These are phyloP conservation scores for Nothocercus julius DNA, from an alignment of 2,113 vertebrate genomes.

Conservation along the genomic window DNA sequence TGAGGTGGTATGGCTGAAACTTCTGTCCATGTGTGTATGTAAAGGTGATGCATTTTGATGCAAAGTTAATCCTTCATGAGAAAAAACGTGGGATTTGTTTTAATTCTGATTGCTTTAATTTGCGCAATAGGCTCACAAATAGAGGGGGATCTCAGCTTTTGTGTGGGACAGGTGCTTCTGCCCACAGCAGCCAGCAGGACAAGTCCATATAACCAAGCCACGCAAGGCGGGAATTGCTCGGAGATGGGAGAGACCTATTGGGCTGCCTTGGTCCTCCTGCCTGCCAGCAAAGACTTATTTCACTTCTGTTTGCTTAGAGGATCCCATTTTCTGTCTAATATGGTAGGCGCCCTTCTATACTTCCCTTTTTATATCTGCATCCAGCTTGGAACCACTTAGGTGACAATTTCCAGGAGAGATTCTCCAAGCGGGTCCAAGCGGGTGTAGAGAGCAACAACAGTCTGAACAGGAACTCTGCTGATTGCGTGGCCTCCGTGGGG, in stretches of 20 bases:
- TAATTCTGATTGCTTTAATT: neutral
- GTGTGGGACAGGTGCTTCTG: neutral
- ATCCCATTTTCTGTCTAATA: neutral
- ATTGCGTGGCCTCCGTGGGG: neutral
- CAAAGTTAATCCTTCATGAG: neutral
- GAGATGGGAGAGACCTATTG: slow-evolving; percentile 24
- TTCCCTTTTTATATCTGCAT: neutral
- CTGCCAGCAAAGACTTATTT: neutral
- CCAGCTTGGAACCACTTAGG: neutral
- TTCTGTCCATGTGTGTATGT: neutral
- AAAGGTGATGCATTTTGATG: neutral
- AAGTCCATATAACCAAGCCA: slow-evolving; percentile 46
- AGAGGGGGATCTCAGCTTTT: neutral
- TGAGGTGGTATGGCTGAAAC: neutral
- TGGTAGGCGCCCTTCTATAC: neutral
- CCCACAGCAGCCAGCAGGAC: neutral
- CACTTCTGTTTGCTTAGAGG: neutral
- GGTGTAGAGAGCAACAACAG: neutral
- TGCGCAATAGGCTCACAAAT: neutral
- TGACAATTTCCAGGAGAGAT: neutral
- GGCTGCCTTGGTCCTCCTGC: neutral
- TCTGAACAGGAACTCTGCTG: neutral
- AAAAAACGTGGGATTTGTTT: neutral
- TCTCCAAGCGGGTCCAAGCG: neutral
- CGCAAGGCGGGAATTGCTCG: slow-evolving; percentile 10